Evolutionary conservation across 2,113 vertebrate genomes (phyloP).

Genomic region (Mus spicilegus): DNA sequence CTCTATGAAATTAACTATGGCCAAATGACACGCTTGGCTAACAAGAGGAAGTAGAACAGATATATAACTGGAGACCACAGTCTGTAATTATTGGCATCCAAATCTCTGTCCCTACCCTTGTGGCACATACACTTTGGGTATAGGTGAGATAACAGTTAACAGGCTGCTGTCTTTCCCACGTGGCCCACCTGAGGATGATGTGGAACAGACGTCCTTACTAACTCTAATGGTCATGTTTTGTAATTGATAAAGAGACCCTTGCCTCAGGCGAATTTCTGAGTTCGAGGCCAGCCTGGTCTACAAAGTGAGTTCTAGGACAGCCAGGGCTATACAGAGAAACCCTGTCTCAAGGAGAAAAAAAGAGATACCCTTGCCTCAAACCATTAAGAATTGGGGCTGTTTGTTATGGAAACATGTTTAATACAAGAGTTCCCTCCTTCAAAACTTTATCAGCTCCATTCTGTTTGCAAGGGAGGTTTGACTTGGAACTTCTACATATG

Average conservation of each 20-base stretch:
- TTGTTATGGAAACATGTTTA: not conserved
- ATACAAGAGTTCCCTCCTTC: not conserved
- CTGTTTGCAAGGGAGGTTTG: not conserved
- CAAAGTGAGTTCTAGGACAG: no score
- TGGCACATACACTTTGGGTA: no score
- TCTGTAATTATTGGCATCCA: not conserved
- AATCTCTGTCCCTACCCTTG: fast-evolving
- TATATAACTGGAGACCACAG: not conserved
- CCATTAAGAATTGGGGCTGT: not conserved
- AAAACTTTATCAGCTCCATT: not conserved
- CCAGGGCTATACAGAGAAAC: no score
- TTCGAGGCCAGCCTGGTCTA: no score
- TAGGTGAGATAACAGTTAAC: not conserved
- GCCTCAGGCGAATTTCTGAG: no score
- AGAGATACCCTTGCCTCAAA: not conserved
- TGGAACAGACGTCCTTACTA: not conserved
- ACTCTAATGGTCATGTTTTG: fast-evolving
- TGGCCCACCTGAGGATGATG: not conserved
- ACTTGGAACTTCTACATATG: not conserved
- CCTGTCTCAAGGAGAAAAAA: no score
- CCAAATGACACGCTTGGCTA: not conserved
- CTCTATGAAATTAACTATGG: not conserved
- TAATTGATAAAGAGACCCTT: not conserved
- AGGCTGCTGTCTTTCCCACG: no score
- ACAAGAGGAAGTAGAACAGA: not conserved